Evolutionary conservation across 1,140 invertebrate genomes (phyloP).

Genomic region (Bombyx mori): ASM3026992v2 NC_085111.1:12412001-12412500

Average conservation of each 20-base stretch:
- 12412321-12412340: too few relatives aligned
- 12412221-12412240: conserved; percentile 88
- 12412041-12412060: conserved; percentile 9
- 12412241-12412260: too few relatives aligned
- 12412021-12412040: conserved; percentile 76
- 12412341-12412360: neutral
- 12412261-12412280: neutral
- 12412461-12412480: too few relatives aligned
- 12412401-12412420: conserved; percentile 21
- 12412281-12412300: too few relatives aligned
- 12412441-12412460: too few relatives aligned
- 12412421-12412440: too few relatives aligned
- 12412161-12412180: conserved; percentile 91
- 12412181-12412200: conserved; percentile 89
- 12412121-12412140: conserved; percentile 80
- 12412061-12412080: neutral
- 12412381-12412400: conserved; percentile 22
- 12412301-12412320: too few relatives aligned
- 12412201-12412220: conserved; percentile 95
- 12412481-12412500: too few relatives aligned
- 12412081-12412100: neutral
- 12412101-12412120: conserved; percentile 1
- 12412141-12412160: conserved; percentile 85
- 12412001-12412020: conserved; percentile 92
- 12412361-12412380: conserved; percentile 44